phyloP scores from a whole-genome alignment of 2,113 vertebrate species.

The Microcebus griseorufus region DNA sequence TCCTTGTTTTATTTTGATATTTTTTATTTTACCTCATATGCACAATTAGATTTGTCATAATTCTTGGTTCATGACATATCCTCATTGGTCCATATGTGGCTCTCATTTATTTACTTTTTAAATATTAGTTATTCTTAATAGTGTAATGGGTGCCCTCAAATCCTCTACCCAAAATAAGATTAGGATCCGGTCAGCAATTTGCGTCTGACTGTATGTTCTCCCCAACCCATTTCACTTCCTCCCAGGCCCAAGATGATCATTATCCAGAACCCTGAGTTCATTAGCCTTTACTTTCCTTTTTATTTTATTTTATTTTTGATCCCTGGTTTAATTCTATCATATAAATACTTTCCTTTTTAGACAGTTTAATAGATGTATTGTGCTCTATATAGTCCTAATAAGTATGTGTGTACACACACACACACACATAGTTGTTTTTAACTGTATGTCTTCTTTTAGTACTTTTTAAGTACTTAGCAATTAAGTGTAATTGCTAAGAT shows the following conservation, averaged over 20 bases:
- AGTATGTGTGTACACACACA: background rate
- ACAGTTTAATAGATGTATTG: background rate
- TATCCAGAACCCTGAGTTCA: background rate
- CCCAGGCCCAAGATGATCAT: background rate
- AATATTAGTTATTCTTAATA: conserved; percentile 32
- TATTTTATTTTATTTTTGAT: background rate
- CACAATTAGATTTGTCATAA: background rate
- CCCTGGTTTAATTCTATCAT: too few relatives aligned
- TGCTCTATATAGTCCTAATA: background rate
- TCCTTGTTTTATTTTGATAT: background rate
- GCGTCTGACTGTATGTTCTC: background rate
- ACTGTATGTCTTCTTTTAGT: background rate
- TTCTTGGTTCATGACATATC: background rate
- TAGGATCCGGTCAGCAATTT: background rate
- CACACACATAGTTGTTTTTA: background rate
- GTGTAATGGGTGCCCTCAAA: background rate
- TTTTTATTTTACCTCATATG: background rate
- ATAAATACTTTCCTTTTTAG: background rate
- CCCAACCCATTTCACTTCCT: background rate
- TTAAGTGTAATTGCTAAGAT: background rate
- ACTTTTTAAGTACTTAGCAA: background rate
- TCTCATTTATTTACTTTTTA: background rate
- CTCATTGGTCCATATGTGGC: background rate
- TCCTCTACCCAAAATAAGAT: background rate
- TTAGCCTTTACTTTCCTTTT: background rate